phyloP scores from a whole-genome alignment of 2,797 vertebrate species.

The Micrastur ruficollis region DNA sequence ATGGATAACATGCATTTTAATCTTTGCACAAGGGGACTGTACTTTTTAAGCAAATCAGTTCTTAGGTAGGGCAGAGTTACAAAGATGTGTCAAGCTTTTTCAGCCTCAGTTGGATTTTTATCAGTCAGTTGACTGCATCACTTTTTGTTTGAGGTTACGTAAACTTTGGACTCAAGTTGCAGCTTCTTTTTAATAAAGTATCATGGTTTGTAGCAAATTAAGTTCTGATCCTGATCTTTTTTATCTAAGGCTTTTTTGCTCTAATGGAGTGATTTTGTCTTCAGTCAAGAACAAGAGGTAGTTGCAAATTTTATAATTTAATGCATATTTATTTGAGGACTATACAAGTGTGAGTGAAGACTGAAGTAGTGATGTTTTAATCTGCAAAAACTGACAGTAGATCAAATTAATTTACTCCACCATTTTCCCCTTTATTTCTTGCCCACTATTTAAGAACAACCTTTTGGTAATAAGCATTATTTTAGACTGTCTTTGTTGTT shows the following conservation, averaged over 20 bases:
- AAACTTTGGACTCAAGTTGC: background rate
- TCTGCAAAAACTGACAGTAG: background rate
- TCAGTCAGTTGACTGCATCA: background rate
- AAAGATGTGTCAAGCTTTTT: background rate
- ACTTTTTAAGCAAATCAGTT: background rate
- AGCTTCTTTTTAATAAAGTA: background rate
- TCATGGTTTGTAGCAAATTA: background rate
- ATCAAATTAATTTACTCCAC: background rate
- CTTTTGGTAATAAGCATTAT: background rate
- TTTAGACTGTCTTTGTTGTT: background rate
- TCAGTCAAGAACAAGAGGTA: background rate
- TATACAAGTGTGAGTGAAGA: background rate
- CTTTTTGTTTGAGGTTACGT: background rate
- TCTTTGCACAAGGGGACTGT: background rate
- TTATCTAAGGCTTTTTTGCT: background rate
- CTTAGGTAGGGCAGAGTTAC: background rate
- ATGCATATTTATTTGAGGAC: background rate
- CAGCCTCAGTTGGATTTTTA: background rate
- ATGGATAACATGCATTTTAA: background rate
- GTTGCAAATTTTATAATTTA: background rate
- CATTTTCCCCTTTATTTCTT: background rate
- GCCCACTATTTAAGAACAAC: background rate
- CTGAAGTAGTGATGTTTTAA: background rate
- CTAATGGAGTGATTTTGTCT: background rate
- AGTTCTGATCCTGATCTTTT: background rate